Base-by-base conservation (phyloP, 2,888 invertebrate genomes). In the Sesia apiformis region DNA sequence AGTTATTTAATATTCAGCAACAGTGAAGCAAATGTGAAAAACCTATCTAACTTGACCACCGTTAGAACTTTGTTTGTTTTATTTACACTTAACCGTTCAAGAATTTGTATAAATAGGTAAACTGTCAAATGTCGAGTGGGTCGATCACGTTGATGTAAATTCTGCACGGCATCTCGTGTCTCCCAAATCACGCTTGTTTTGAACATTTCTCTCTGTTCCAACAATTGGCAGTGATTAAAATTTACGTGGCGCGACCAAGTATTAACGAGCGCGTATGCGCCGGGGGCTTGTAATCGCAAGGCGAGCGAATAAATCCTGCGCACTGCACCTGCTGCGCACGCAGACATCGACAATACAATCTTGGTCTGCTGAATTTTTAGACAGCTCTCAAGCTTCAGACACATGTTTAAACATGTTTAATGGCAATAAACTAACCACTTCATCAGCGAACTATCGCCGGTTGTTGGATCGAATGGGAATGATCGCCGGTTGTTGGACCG, bases 211-310 rank as follows among this genome's bases (percentile, higher is more conserved):
- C 80, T 75, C 79, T 69, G 76, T 76, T 79, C 78, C 76, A 86
- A 84, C 84, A 81, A 85, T 84, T 87, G 86, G 83, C 84, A 84
- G 79, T 84, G 86, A 87, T 84, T 84, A 85, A 86, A 88, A 88
- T 88, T 87, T 87, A 88, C 86, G 87, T 83, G 78, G 74, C 84
- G 78, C 84, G 78, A 80, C 83, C 82, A 84, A 85, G 84, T 86
- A 87, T 85, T 86, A 88, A 87, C 85, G 85, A 84, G 83, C 83
- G 76, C 77, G 80, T 77, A 75, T 79, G 82, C 77, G 80, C 77
- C 65, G 72, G 76, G 64, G 79, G 75, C 77, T 74, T 72, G 79
- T 76, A 74, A 73, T 74, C 76, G 74, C 81, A 74, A 72, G 75
- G 78, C 80, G 78, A 66, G 69, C 76, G 72, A 81, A 89, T 89